Evolutionary conservation across 2,888 invertebrate genomes (phyloP), one percentile per base, ranked within the genome.

Genomic region (Unio pictorum): DNA sequence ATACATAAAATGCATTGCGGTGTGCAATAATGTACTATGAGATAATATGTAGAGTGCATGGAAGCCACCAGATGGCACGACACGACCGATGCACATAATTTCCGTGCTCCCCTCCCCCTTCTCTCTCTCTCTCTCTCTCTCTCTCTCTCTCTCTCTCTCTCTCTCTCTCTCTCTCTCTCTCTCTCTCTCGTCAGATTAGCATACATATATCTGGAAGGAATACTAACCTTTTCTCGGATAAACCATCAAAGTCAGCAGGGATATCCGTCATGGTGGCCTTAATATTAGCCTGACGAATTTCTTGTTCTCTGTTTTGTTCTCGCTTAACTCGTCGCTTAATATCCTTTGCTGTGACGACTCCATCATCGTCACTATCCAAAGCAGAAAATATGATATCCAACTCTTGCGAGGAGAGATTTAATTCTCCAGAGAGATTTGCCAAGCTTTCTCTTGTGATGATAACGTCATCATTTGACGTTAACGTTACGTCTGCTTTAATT

Each of bases 331-430:
- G 63, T 26, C 4, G 18, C 45, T 59, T 62, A 55, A 72, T 56
- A 30, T 84, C 81, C n/a, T 75, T 62, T 59, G 76, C 67, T n/a
- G 79, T 80, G 30, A 86, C 79, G 20, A 79, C 68, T n/a, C 83
- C 85, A 63, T 86, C 84, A n/a, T 80, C 79, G 62, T 84, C 81
- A 57, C 76, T 80, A 65, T 86, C 86, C 26, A 86, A 67, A 20
- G 83, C 83, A 4, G 72, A 62, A 68, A 86, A 85, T 30, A 85
- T 80, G 26, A 83, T 81, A 45, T 85, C 84, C 54, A 83, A 68
- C 58, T 86, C 86, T 11, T 81, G 72, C 1, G 77, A 70, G 11
- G 81, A 76, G 15, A 85, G 73, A 67, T 81, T 80, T 54, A 85
- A 66, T 57, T 78, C 77, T 26, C 68, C 69, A 8, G 80, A 78